These are phyloP conservation scores for Hypsibius dujardini DNA, from an alignment of 1,140 invertebrate species.

Conservation along the genomic window DNA sequence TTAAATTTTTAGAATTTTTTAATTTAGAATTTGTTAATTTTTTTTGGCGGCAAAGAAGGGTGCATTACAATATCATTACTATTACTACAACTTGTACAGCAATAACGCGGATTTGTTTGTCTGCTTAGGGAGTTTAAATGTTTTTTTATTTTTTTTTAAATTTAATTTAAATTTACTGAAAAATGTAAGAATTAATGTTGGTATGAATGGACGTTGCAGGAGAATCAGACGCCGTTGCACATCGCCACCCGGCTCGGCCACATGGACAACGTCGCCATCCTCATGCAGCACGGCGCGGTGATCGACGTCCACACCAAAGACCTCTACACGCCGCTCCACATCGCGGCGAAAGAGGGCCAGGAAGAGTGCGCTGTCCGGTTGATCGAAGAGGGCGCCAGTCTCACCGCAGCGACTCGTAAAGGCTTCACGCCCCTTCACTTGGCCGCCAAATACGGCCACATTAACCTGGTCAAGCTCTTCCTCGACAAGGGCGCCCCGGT, in stretches of 20 bases:
- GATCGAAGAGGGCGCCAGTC: constrained; percentile 81
- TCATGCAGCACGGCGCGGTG: constrained; percentile 71
- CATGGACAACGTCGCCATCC: constrained; percentile 77
- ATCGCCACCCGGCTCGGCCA: constrained; percentile 83
- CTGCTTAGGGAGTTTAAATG: too few species aligned
- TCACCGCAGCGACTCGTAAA: constrained; percentile 73
- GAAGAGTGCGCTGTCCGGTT: constrained; percentile 87
- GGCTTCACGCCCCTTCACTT: constrained; percentile 97
- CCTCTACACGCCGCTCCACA: constrained; percentile 91
- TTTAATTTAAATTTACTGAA: too few species aligned
- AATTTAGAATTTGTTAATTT: too few species aligned
- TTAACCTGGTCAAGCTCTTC: constrained; percentile 80
- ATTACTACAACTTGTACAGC: too few species aligned
- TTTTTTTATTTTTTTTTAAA: too few species aligned
- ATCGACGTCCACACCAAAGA: constrained; percentile 83
- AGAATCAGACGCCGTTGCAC: constrained; percentile 84
- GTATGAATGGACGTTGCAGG: constrained; percentile 34
- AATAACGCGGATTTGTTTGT: too few species aligned
- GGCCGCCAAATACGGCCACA: constrained; percentile 96
- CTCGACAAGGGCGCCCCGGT: constrained; percentile 81
- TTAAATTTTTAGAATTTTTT: too few species aligned
- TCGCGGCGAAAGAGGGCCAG: constrained; percentile 92
- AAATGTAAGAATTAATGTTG: too few species aligned
- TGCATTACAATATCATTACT: too few species aligned
- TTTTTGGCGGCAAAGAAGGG: too few species aligned